Evolutionary conservation across 2,797 vertebrate genomes (phyloP), one percentile per base, ranked within the genome.

Genomic region (Crypturellus tataupa): DNA sequence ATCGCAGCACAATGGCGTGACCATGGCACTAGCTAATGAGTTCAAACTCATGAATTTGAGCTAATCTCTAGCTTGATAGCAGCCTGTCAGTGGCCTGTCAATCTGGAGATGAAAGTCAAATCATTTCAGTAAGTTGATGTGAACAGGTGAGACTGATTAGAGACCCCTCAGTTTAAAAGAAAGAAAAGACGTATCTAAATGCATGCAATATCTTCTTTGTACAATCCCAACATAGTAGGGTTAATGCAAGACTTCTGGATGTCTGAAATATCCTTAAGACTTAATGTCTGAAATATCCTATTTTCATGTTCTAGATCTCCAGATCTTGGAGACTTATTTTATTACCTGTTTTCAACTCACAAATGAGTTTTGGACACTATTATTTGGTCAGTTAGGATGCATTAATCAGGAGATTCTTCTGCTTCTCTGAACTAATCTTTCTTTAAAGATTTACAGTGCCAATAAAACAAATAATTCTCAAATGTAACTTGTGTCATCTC

Each of bases 21-120:
- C 80, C 90, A 53, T 78, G 70, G 84, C 81, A 93, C 67, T 94
- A 93, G 88, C 76, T 97, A 80, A 77, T 42, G 85, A 94, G 68
- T 58, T 95, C 86, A 87, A 40, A 80, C 53, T 65, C 53, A 27
- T 83, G 80, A 94, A 51, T 94, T 91, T 90, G 62, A 96, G 68
- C 21, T 76, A 92, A 75, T 94, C 82, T 77, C 91, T 91, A 49
- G 23, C 46, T 95, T 95, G 93, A 90, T 19, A 86, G 58, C 60
- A 90, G 92, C 31, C 42, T 78, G 9, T 39, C 51, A 87, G 65
- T 69, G 35, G 58, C 56, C 47, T 47, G 80, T 85, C 31, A 86
- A 18, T 78, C 60, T 76, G 64, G 72, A 91, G 69, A 37, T 35
- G 56, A 93, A 97, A 89, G 47, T 40, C 23, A 86, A 96, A 69